Evolutionary conservation across 2,113 vertebrate species (phyloP).

Genomic region (Phaethon lepturus): DNA sequence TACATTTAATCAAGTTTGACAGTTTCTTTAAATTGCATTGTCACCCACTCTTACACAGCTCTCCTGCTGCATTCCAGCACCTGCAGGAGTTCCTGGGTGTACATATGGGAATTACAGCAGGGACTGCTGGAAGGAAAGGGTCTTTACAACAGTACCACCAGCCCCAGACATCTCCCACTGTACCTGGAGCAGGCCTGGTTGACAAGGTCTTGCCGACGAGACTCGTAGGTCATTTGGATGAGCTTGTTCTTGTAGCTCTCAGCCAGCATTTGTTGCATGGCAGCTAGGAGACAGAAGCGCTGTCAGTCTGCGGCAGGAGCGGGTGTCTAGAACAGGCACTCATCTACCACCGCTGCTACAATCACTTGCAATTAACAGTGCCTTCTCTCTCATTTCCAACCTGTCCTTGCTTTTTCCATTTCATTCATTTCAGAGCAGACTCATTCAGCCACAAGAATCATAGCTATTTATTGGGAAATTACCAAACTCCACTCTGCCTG

Average conservation of each 20-base stretch:
- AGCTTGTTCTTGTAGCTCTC: constrained; percentile 86
- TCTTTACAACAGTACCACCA: neutral
- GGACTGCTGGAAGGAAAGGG: neutral
- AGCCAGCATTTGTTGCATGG: constrained; percentile 94
- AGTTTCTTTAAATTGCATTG: neutral
- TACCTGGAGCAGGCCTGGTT: constrained; percentile 91
- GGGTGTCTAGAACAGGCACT: neutral
- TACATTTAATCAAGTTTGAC: neutral
- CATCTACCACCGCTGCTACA: neutral
- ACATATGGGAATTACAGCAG: accelerated
- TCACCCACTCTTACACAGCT: neutral
- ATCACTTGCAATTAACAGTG: neutral
- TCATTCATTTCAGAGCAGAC: neutral
- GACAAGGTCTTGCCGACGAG: constrained; percentile 83
- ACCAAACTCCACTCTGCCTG: neutral
- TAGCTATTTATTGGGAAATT: neutral
- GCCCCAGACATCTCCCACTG: neutral
- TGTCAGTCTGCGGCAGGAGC: neutral
- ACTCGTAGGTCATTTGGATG: constrained; percentile 85
- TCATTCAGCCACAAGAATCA: neutral
- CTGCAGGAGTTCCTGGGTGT: neutral
- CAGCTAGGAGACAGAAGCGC: constrained; percentile 72
- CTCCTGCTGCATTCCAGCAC: neutral
- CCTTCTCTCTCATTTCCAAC: neutral
- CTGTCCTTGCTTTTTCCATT: neutral